Conservation (phyloP, 2,113 vertebrate species). For the Corythornis vintsioides region DNA sequence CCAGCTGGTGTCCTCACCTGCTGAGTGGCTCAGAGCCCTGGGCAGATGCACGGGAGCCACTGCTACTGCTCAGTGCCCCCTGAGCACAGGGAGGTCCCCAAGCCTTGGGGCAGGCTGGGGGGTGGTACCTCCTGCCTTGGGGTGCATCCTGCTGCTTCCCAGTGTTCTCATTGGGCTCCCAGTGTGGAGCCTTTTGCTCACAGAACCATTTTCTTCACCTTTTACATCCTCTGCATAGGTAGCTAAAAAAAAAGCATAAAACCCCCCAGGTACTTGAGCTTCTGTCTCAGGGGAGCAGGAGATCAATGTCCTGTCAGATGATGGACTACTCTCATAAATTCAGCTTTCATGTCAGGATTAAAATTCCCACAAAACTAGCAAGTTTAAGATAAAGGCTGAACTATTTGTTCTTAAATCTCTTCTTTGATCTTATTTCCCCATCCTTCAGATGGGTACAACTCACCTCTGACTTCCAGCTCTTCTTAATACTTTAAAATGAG, state of each 20-base stretch:
- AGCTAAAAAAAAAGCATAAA: not conserved
- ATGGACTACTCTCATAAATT: not conserved
- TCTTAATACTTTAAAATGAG: not conserved
- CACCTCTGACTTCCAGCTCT: not conserved
- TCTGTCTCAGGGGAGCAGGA: not conserved
- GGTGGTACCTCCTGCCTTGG: not conserved
- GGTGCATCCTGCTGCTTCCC: not conserved
- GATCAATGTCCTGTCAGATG: not conserved
- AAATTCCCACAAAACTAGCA: not conserved
- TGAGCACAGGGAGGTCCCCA: rapidly evolving
- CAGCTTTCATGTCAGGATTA: not conserved
- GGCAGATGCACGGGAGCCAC: not conserved
- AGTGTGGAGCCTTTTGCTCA: not conserved
- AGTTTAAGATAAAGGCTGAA: not conserved
- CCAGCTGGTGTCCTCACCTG: not conserved
- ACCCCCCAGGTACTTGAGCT: not conserved
- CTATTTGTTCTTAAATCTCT: not conserved
- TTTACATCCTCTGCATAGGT: not conserved
- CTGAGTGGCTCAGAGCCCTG: not conserved
- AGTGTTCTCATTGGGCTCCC: rapidly evolving
- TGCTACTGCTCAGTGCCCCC: not conserved
- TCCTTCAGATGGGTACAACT: not conserved
- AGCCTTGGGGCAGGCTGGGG: not conserved
- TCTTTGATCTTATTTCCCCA: not conserved
- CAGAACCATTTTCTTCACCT: not conserved